Evolutionary conservation across 2,888 invertebrate species (phyloP), one percentile per base, ranked within the genome.

Genomic region (Sussaba pulchella): DNA sequence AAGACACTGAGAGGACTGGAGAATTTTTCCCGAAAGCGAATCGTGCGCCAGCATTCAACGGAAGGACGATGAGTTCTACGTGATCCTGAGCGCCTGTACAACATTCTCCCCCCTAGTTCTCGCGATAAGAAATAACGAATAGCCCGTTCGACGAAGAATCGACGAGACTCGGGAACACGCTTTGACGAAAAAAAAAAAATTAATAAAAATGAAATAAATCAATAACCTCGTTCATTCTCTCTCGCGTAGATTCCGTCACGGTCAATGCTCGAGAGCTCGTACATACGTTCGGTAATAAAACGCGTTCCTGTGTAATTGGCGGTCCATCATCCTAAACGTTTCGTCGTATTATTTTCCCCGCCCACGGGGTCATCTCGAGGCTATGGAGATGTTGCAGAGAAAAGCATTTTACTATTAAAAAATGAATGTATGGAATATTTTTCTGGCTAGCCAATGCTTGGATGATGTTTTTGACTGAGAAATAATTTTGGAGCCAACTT

Each of bases 101-200:
- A 19, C 61, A 2, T 6, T 6, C 6, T 6, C 31, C 31, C 31
- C 6, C 31, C 31, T 31, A 2, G 4, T 31, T 31, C 31, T 31
- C 61, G 47, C 72, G 80, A 80, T 80, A 80, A 80, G 80, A 63
- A 80, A 80, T 80, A 80, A 80, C 80, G 80, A 76, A 80, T 80
- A 80, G 80, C 69, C 76, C 45, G 80, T 80, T 63, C 73, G 50
- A 67, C 77, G 67, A 77, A 76, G 77, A 79, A 83, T 76, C 74
- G 64, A 74, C 78, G 67, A 64, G 64, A 59, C 52, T 59, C 43
- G 52, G 54, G 47, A 78, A 64, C 78, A 47, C 75, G 64, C 67
- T 78, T 74, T 77, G 71, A 41, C 61, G 50, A 52, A 59, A 76
- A 70, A 77, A 69, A 80, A 67, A 52, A 74, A n/a, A n/a, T n/a